Evolutionary conservation across 2,888 invertebrate species (phyloP).

Genomic region (Leucoma salicis): DNA sequence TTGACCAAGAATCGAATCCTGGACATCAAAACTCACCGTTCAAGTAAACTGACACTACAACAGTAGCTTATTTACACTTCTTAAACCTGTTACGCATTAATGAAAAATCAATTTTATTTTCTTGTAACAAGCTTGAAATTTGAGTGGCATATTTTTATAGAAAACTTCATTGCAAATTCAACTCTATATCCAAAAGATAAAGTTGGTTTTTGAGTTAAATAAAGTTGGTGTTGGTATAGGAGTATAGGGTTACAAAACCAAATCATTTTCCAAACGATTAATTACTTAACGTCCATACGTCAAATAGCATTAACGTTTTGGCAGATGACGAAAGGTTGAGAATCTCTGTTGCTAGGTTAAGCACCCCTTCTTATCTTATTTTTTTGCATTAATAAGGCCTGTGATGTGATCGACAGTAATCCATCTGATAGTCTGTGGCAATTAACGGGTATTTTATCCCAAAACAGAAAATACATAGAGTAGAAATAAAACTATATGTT

Average conservation of each 20-base stretch:
- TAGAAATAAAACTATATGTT: no score
- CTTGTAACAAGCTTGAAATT: slow-evolving; percentile 18
- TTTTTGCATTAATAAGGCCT: no score
- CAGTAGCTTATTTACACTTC: slow-evolving; percentile 65
- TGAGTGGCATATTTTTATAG: not conserved
- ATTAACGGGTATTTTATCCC: no score
- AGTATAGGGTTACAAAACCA: slow-evolving; percentile 69
- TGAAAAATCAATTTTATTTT: slow-evolving; percentile 37
- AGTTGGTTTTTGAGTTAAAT: slow-evolving; percentile 28
- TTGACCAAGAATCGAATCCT: slow-evolving; percentile 60
- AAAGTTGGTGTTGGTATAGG: slow-evolving; percentile 32
- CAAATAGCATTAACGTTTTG: slow-evolving; percentile 56
- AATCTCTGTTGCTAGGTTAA: not conserved
- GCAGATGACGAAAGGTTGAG: slow-evolving; percentile 43
- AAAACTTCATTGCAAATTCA: slow-evolving; percentile 14
- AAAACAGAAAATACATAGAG: no score
- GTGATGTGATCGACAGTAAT: no score
- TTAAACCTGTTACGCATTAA: slow-evolving; percentile 28
- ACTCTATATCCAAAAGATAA: slow-evolving; percentile 13
- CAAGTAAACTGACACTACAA: slow-evolving; percentile 72
- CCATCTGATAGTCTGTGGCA: no score
- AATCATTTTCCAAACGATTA: slow-evolving; percentile 73
- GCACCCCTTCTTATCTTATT: not conserved
- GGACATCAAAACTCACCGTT: slow-evolving; percentile 67
- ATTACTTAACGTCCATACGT: slow-evolving; percentile 69